These are phyloP conservation scores for Sphaerophoria rueppellii DNA, from an alignment of 2,888 invertebrate species.

Conservation along the genomic window DNA sequence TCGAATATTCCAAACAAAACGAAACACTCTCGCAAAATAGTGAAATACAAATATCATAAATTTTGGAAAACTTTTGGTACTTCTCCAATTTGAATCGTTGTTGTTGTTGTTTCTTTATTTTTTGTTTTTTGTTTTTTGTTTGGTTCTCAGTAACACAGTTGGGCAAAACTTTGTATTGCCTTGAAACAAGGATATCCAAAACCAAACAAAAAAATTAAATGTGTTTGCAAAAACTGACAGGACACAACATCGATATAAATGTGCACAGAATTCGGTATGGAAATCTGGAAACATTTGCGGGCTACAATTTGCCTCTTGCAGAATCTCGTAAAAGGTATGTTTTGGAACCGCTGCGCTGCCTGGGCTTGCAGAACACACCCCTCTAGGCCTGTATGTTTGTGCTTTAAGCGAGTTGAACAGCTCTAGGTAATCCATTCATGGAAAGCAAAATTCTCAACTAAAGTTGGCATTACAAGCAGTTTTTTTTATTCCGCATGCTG, in stretches of 20 bases:
- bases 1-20: constrained; percentile 35
- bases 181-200: constrained; percentile 20
- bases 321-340: constrained; percentile 50
- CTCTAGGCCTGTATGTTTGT: neutral
- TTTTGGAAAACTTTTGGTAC: constrained; percentile 58
- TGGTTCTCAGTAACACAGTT: constrained; percentile 50
- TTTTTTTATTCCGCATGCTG: constrained; percentile 10
- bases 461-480: constrained; percentile 51
- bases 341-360: constrained; percentile 27
- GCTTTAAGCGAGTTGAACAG: neutral
- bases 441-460: constrained; percentile 61
- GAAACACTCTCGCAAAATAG: constrained; percentile 57
- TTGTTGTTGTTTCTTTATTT: constrained; percentile 10
- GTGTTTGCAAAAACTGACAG: constrained; percentile 18
- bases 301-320: constrained; percentile 53
- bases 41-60: constrained; percentile 68
- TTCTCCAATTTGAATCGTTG: constrained; percentile 25
- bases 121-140: neutral
- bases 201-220: constrained; percentile 11
- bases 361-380: constrained; percentile 14
- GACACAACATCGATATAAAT: constrained; percentile 59
- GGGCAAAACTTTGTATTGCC: constrained; percentile 57
- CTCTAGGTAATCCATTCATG: constrained; percentile 64
- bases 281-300: constrained; percentile 65
- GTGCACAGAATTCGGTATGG: constrained; percentile 44